Conservation (phyloP, 2,113 vertebrate species). For the Pseudopipra pipra region DNA sequence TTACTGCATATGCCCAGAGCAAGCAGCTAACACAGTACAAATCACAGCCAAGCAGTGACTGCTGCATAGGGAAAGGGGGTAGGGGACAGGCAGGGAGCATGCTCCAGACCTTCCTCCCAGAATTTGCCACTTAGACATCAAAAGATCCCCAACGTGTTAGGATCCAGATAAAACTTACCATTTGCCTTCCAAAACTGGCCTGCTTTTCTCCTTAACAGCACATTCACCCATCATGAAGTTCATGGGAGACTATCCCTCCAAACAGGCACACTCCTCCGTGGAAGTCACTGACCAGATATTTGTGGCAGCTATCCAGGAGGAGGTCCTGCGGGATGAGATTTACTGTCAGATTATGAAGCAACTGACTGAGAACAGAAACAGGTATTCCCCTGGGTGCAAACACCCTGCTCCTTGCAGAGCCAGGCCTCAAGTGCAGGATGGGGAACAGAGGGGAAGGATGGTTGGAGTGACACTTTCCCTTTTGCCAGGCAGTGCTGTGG, state of each 20-base stretch:
- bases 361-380: constrained; percentile 87
- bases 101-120: background rate
- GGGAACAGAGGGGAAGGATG: background rate
- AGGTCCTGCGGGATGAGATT: constrained; percentile 86
- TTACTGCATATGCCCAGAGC: background rate
- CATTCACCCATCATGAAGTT: constrained; percentile 90
- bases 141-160: background rate
- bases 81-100: background rate
- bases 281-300: constrained; percentile 96
- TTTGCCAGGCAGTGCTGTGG: background rate
- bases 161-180: background rate
- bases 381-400: constrained; percentile 67
- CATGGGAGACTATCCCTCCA: constrained; percentile 95
- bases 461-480: background rate
- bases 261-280: constrained; percentile 76
- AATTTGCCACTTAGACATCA: background rate
- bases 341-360: constrained; percentile 99
- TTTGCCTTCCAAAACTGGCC: background rate
- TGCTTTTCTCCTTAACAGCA: constrained; percentile 67
- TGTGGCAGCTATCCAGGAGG: constrained; percentile 76
- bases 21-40: background rate
- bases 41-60: background rate
- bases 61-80: background rate
- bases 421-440: background rate
- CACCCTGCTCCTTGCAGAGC: background rate